phyloP scores from a whole-genome alignment of 1,140 invertebrate species.

The Drosophila dunni region DNA sequence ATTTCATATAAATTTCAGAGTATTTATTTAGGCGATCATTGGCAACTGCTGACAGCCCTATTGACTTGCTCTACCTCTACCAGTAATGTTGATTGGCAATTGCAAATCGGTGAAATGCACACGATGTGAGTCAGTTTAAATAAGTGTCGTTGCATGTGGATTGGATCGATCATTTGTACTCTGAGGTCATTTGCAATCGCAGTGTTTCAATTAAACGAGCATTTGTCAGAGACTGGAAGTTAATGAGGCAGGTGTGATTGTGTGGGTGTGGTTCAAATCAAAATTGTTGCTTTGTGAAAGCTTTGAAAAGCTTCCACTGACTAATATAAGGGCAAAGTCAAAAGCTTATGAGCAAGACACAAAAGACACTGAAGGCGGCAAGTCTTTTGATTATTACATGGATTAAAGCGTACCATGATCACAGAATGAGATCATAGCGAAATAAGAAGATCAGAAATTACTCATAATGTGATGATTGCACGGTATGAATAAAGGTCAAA shows the following conservation, averaged over 20 bases:
- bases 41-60: neutral
- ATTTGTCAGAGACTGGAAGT: constrained; percentile 10
- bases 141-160: constrained; percentile 29
- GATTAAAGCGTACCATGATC: constrained; percentile 29
- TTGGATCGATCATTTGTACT: constrained; percentile 37
- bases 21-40: neutral
- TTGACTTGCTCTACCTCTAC: constrained; percentile 32
- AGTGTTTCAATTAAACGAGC: constrained; percentile 39
- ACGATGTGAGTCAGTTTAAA: constrained; percentile 53
- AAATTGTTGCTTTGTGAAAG: constrained; percentile 12
- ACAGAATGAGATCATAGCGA: constrained; percentile 37
- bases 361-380: constrained; percentile 3
- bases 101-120: constrained; percentile 55
- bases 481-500: constrained; percentile 28
- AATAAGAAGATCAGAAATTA: constrained; percentile 14
- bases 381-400: constrained; percentile 28
- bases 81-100: constrained; percentile 30
- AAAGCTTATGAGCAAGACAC: constrained; percentile 7
- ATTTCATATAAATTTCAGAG: neutral
- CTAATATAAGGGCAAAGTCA: constrained; percentile 47
- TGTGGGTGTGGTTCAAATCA: constrained; percentile 31
- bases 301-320: constrained; percentile 28
- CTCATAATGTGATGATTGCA: constrained; percentile 20
- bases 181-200: constrained; percentile 43
- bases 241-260: constrained; percentile 25